Base-by-base conservation (phyloP, 2,113 vertebrate genomes). In the Accipiter cooperii region DNA sequence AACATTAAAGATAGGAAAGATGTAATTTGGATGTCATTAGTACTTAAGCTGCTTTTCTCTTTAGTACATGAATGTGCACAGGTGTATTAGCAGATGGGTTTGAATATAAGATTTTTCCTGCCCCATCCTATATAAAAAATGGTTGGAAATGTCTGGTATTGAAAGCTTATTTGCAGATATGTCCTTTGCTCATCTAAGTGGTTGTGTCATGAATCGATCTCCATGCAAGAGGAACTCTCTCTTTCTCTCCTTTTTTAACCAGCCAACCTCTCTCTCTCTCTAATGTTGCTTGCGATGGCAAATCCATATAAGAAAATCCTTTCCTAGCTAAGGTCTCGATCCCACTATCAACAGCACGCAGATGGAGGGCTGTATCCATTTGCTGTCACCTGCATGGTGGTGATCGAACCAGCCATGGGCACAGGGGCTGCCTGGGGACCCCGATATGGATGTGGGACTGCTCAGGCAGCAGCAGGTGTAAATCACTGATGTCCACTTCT, bases 11-110 rank as follows among this genome's bases (percentile, higher is more conserved):
- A 51, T 66, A 20, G 81, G 63, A 76, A 84, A 77, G 94, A 87
- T 38, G 69, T 87, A 40, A 97, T 91, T 91, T 87, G 84, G 87
- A 7, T 94, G 93, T 77, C 78, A 83, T 96, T 92, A 81, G 84
- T 68, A 55, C 83, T n/a, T 49, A 33, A 82, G 92, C 77, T 85
- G 90, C 61, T 70, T 83, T 90, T 93, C 88, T 71, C 73, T 28
- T n/a, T 22, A 10, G 31, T 12, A 21, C 40, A 24, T 92, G 87
- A 73, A 61, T 69, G 74, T 57, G 29, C 54, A 29, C 87, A 95
- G 94, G 91, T 89, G 93, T 65, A 6, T 21, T 46, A 76, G 81
- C 93, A 91, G 87, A 93, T 97, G 94, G 17, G 44, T 84, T 66
- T 9, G 21, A 52, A 7, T 26, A 36, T 2, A 28, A 61, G 49